These are phyloP conservation scores for Tenebrio molitor DNA, from an alignment of 1,140 invertebrate species.

Conservation along the genomic window DNA sequence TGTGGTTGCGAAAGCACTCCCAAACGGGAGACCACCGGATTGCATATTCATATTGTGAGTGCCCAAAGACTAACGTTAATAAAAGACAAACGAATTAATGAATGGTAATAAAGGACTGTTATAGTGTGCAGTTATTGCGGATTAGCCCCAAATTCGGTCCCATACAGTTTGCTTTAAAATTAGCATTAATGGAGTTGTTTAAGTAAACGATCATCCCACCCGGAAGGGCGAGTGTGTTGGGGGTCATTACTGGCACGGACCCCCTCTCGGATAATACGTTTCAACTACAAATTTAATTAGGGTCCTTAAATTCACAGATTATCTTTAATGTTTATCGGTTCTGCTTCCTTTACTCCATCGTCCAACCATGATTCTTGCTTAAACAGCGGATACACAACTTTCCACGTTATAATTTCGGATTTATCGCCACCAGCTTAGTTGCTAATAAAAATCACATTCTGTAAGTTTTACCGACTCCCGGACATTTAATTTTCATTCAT, in stretches of 20 bases:
- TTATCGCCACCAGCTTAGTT: no score
- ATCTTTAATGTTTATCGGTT: slow-evolving; percentile 20
- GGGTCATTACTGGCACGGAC: slow-evolving; percentile 1
- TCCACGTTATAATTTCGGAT: no score
- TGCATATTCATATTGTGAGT: no score
- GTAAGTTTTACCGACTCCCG: no score
- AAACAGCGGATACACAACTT: background rate
- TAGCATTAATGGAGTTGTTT: slow-evolving; percentile 39
- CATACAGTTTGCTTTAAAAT: slow-evolving; percentile 24
- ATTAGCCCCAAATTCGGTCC: slow-evolving; percentile 21
- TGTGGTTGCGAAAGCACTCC: no score
- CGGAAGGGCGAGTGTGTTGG: slow-evolving; percentile 18
- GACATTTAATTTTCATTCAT: no score
- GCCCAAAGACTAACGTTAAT: no score
- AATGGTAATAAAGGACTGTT: slow-evolving; percentile 14
- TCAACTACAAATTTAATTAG: slow-evolving; percentile 27
- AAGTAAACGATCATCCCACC: slow-evolving; percentile 23
- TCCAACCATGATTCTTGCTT: background rate
- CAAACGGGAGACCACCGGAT: no score
- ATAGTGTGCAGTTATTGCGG: slow-evolving; percentile 7
- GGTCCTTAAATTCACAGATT: slow-evolving; percentile 9
- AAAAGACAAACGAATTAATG: slow-evolving; percentile 10
- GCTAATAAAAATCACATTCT: no score
- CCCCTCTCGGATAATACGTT: slow-evolving; percentile 8
- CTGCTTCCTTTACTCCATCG: background rate